Evolutionary conservation across 2,888 invertebrate genomes (phyloP).

Genomic region (Pharmacophagus antenor): DNA sequence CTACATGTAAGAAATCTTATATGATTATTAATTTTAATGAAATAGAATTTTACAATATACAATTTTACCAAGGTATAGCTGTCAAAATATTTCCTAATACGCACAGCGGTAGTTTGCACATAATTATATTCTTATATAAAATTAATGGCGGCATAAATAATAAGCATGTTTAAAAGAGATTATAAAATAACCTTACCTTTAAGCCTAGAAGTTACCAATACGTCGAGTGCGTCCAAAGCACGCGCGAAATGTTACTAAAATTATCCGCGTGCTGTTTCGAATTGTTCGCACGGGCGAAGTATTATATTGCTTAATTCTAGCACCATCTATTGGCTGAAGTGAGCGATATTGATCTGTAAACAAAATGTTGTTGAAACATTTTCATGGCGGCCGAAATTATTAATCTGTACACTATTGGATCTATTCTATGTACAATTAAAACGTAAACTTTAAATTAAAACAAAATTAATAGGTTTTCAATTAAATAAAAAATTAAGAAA

Average conservation of each 20-base stretch:
- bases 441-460: too few species aligned
- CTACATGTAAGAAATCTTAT: too few species aligned
- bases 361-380: too few species aligned
- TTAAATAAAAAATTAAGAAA: too few species aligned
- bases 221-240: slow-evolving; percentile 33
- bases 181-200: slow-evolving; percentile 20
- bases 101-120: background rate
- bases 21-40: background rate
- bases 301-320: background rate
- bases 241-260: slow-evolving; percentile 48
- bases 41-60: background rate
- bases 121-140: background rate
- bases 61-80: background rate
- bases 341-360: background rate
- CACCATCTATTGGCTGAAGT: background rate
- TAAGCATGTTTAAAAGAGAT: background rate
- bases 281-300: background rate
- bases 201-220: slow-evolving; percentile 31
- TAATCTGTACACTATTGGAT: too few species aligned
- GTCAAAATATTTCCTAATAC: background rate
- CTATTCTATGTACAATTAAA: too few species aligned
- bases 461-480: too few species aligned
- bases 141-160: too few species aligned
- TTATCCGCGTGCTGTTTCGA: slow-evolving; percentile 42
- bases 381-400: too few species aligned